Evolutionary conservation across 2,113 vertebrate species (phyloP), one percentile per base, ranked within the genome.

Genomic region (Vidua macroura): DNA sequence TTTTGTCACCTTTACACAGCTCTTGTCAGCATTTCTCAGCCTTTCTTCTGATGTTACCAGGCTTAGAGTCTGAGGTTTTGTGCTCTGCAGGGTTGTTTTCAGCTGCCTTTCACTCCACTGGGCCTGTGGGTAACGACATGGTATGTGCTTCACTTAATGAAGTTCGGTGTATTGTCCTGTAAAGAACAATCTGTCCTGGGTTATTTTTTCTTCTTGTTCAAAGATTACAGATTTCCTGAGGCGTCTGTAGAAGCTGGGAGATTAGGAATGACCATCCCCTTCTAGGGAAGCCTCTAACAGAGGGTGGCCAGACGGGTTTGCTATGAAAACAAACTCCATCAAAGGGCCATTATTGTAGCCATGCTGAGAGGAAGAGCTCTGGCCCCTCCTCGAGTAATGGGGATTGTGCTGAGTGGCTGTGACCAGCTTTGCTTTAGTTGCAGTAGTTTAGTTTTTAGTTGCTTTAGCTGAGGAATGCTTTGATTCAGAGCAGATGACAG

Each of bases 271-370:
- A 72, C 85, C 1, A 0, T 74, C 39, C 58, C 51, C 21, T 85
- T 89, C 21, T 51, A 89, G 63, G 82, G 84, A 86, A 83, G 92
- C 60, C 64, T 92, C 14, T 72, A 62, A 92, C 88, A 97, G 96
- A 89, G 73, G 72, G 85, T 74, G 70, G 86, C 79, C 90, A 95
- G 93, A 74, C 52, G n/a, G 70, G 83, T 79, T 88, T 88, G 44
- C 66, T 95, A 7, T 76, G 73, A 95, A 97, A 97, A 97, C 58
- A 97, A 97, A 95, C 92, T 77, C 76, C 76, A 81, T 90, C 88
- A 93, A 89, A 96, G 86, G 76, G 51, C 51, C 3, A 21, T 72
- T 94, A 49, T 73, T 77, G 72, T 81, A 18, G 44, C 64, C 60
- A 10, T 24, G 76, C 78, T 62, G 84, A 90, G 94, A 92, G 96